Evolutionary conservation across 2,888 invertebrate species (phyloP).

Genomic region (Idaea biselata): DNA sequence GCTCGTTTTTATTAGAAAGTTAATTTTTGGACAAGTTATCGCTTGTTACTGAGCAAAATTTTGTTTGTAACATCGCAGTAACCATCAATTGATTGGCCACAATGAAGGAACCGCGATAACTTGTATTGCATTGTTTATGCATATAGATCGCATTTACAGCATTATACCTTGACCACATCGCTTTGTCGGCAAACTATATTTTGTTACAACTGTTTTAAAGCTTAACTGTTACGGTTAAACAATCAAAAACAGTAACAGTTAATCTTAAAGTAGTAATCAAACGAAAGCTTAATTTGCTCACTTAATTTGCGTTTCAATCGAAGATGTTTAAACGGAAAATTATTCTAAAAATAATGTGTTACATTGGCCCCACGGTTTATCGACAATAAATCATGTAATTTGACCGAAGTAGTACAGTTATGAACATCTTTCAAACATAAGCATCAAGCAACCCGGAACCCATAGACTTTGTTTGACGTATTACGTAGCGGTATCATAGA

Average conservation of each 20-base stretch:
- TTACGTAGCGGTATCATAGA: conserved; percentile 18
- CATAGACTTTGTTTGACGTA: conserved; percentile 24
- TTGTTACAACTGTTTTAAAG: conserved; percentile 50
- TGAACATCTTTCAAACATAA: conserved; percentile 24
- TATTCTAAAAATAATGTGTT: conserved; percentile 1
- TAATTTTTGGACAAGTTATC: conserved; percentile 74
- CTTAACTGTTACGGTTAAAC: conserved; percentile 58
- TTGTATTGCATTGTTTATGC: conserved; percentile 72
- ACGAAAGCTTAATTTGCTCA: conserved; percentile 55
- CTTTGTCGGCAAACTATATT: conserved; percentile 64
- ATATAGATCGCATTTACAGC: conserved; percentile 67
- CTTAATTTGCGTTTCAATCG: conserved; percentile 64
- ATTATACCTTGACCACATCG: conserved; percentile 72
- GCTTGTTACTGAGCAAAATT: conserved; percentile 63
- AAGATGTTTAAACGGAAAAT: conserved; percentile 22
- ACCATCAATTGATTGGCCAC: conserved; percentile 58
- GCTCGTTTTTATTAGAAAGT: conserved; percentile 77
- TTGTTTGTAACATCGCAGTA: conserved; percentile 45
- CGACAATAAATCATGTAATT: conserved; percentile 1
- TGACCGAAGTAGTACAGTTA: neutral
- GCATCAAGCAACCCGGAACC: conserved; percentile 38
- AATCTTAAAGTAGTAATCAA: conserved; percentile 56
- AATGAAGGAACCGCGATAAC: conserved; percentile 67
- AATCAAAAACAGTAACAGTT: conserved; percentile 51
- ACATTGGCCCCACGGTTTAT: neutral